These are phyloP conservation scores for Sphenopsis melanotis DNA, from an alignment of 2,797 vertebrate species.

Conservation along the genomic window DNA sequence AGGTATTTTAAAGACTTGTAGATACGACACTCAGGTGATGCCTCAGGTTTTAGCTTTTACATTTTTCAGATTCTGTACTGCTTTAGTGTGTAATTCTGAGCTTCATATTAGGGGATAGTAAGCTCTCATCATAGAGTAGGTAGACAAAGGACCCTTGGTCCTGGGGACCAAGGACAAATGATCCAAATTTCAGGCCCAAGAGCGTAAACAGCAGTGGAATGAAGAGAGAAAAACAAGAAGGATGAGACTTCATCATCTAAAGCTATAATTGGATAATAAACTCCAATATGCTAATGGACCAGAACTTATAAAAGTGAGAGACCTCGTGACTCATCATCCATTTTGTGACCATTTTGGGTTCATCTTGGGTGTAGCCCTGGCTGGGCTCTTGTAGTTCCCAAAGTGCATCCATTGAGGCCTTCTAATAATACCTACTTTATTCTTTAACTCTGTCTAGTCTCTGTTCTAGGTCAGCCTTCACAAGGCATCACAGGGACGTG, in stretches of 20 bases:
- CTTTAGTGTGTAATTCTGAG: not conserved
- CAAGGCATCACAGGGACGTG: not conserved
- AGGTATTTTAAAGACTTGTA: not conserved
- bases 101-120: not conserved
- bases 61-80: not conserved
- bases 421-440: not conserved
- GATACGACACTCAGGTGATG: not conserved
- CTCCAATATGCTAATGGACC: not conserved
- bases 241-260: not conserved
- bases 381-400: not conserved
- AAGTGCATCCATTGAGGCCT: not conserved
- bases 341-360: not conserved
- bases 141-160: not conserved
- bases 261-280: not conserved
- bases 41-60: not conserved
- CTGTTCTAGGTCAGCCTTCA: not conserved
- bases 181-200: not conserved
- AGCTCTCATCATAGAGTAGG: not conserved
- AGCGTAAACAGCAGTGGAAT: not conserved
- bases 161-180: not conserved
- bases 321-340: not conserved
- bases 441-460: not conserved
- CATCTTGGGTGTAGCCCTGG: not conserved
- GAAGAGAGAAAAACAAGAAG: not conserved
- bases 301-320: not conserved